Percentiles rank a stretch among this genome's conserved stretches.
phyloP scores from a whole-genome alignment of 2,797 vertebrate species.

The Vultur gryphus region DNA sequence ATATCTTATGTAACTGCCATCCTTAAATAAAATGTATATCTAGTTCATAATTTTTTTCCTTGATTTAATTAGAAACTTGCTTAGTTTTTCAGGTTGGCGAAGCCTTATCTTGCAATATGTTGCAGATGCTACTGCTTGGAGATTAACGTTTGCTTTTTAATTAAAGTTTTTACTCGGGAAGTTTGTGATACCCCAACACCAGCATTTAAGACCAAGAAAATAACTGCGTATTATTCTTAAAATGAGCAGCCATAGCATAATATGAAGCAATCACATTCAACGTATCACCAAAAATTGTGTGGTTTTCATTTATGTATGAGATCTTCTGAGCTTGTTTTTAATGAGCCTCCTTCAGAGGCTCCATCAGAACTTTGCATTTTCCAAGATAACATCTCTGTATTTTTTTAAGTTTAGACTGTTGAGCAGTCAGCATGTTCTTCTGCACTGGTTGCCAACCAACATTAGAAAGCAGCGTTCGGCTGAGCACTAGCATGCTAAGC shows the following conservation, averaged over 20 bases:
- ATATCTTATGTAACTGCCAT: slow-evolving; percentile 41
- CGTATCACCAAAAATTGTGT: background rate
- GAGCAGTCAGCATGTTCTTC: background rate
- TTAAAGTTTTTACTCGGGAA: slow-evolving; percentile 35
- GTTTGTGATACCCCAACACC: slow-evolving; percentile 7
- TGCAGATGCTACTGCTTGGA: slow-evolving; percentile 26
- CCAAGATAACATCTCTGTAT: background rate
- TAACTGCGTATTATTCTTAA: slow-evolving; percentile 8
- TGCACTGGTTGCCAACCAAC: background rate
- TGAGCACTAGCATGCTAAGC: background rate
- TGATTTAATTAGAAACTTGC: slow-evolving; percentile 59
- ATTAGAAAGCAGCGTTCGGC: background rate
- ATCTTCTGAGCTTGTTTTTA: background rate
- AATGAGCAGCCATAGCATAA: background rate
- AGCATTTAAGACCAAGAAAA: slow-evolving; percentile 26
- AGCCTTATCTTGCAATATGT: slow-evolving; percentile 40
- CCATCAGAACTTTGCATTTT: background rate
- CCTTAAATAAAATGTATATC: slow-evolving; percentile 48
- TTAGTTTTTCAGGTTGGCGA: slow-evolving; percentile 32
- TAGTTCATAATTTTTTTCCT: background rate
- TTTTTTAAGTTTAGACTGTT: background rate
- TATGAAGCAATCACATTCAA: background rate
- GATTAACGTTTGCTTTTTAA: slow-evolving; percentile 52
- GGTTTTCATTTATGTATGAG: background rate
- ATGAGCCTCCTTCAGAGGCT: background rate